Evolutionary conservation across 1,140 invertebrate genomes (phyloP).

Genomic region (Pissodes strobi): DNA sequence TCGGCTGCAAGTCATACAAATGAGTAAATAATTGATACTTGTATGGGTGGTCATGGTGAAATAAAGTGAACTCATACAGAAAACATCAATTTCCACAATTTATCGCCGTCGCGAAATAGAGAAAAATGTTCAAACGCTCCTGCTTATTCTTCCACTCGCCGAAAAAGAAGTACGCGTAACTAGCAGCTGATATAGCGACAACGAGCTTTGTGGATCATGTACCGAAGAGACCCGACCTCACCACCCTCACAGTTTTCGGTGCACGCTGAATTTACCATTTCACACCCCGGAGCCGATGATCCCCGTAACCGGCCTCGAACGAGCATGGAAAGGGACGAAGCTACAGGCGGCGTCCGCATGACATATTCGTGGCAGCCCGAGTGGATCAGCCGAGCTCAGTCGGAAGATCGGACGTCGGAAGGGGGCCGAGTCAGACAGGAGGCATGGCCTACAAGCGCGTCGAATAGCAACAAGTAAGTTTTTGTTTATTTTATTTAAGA

Average conservation of each 20-base stretch:
- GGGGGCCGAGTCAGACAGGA: neutral
- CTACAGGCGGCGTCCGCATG: conserved; percentile 57
- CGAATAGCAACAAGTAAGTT: conserved; percentile 30
- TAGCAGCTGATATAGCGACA: too few species aligned
- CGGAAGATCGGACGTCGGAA: conserved; percentile 3
- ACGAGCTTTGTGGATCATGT: conserved; percentile 19
- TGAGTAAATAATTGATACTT: too few species aligned
- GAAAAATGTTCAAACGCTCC: neutral
- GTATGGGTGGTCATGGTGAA: too few species aligned
- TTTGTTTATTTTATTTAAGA: neutral
- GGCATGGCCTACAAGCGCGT: conserved; percentile 9
- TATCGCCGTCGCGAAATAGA: too few species aligned
- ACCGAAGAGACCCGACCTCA: conserved; percentile 21
- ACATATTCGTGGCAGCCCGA: conserved; percentile 56
- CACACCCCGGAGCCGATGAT: conserved; percentile 50
- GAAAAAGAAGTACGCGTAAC: conserved; percentile 6
- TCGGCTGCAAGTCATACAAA: too few species aligned
- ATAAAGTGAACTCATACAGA: too few species aligned
- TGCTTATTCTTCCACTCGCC: conserved; percentile 4
- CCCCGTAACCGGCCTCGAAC: conserved; percentile 43
- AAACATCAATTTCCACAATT: too few species aligned
- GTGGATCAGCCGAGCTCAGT: conserved; percentile 6
- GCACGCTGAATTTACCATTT: conserved; percentile 65
- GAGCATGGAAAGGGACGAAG: conserved; percentile 50
- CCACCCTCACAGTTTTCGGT: conserved; percentile 59